A percentile compares a stretch with the other conserved stretches of the same genome.
phyloP scores from a whole-genome alignment of 1,140 invertebrate species.

The Atta colombica region DNA sequence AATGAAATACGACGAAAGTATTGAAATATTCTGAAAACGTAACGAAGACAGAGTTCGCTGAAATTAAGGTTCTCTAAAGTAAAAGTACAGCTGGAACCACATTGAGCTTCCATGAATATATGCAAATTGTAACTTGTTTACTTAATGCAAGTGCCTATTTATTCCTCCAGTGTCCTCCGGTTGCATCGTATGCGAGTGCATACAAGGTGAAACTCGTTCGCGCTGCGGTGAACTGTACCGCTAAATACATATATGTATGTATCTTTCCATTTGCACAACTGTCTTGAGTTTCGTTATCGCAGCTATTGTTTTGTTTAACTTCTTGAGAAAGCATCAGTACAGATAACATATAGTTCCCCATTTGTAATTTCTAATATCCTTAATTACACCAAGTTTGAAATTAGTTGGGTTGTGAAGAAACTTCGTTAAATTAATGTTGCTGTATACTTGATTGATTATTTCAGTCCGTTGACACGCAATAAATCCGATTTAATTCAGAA shows the following conservation, averaged over 20 bases:
- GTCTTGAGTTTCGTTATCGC: constrained; percentile 32
- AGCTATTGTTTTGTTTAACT: constrained; percentile 31
- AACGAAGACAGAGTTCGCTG: constrained; percentile 55
- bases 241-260: constrained; percentile 26
- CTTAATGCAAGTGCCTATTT: constrained; percentile 72
- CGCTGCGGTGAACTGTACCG: constrained; percentile 5
- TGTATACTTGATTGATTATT: neutral
- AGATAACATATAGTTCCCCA: neutral
- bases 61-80: constrained; percentile 64
- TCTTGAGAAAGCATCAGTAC: constrained; percentile 14
- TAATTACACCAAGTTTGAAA: neutral
- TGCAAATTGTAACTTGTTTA: constrained; percentile 70
- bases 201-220: constrained; percentile 53
- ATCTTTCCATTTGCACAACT: constrained; percentile 17
- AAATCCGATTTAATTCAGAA: neutral
- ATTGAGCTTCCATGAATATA: constrained; percentile 47
- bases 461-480: neutral
- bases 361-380: constrained; percentile 25
- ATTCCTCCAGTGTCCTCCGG: constrained; percentile 51
- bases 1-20: constrained; percentile 26
- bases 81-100: constrained; percentile 39
- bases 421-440: neutral
- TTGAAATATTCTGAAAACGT: constrained; percentile 60
- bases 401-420: neutral
- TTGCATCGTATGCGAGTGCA: constrained; percentile 52